Evolutionary conservation across 2,113 vertebrate species (phyloP).

Genomic region (Orycteropus afer): DNA sequence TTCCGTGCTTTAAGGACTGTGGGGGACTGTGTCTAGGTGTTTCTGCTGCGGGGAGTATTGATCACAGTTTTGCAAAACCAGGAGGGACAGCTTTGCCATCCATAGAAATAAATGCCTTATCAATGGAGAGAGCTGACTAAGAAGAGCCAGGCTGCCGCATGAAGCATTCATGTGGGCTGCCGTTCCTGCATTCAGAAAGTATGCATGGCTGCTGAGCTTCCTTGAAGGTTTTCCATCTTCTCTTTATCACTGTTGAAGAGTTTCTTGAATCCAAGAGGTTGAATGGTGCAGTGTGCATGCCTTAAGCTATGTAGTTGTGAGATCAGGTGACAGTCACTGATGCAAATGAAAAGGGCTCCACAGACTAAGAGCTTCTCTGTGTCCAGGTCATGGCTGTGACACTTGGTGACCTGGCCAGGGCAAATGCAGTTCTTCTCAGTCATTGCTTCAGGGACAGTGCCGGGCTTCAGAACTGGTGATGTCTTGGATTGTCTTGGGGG

Average conservation of each 20-base stretch:
- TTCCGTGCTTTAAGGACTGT: not conserved
- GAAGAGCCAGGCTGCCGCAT: not conserved
- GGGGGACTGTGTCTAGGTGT: not conserved
- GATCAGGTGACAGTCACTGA: not conserved
- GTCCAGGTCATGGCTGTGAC: not conserved
- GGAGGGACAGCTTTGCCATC: not conserved
- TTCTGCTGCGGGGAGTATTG: not conserved
- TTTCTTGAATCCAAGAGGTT: not conserved
- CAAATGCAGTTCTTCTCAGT: not conserved
- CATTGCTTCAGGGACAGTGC: not conserved
- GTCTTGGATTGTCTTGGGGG: not conserved
- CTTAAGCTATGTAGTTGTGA: not conserved
- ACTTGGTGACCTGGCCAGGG: not conserved
- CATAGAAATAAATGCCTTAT: not conserved
- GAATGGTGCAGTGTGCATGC: not conserved
- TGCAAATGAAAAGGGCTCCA: too few relatives aligned
- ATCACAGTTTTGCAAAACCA: not conserved
- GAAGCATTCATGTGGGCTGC: not conserved
- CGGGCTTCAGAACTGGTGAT: not conserved
- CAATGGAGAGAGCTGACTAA: not conserved
- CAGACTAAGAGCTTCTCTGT: not conserved
- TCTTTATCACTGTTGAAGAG: not conserved
- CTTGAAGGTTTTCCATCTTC: not conserved
- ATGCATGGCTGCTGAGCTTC: not conserved
- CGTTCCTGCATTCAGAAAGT: not conserved